These are phyloP conservation scores for Cherax quadricarinatus DNA, from an alignment of 1,140 invertebrate genomes.

Conservation along the genomic window DNA sequence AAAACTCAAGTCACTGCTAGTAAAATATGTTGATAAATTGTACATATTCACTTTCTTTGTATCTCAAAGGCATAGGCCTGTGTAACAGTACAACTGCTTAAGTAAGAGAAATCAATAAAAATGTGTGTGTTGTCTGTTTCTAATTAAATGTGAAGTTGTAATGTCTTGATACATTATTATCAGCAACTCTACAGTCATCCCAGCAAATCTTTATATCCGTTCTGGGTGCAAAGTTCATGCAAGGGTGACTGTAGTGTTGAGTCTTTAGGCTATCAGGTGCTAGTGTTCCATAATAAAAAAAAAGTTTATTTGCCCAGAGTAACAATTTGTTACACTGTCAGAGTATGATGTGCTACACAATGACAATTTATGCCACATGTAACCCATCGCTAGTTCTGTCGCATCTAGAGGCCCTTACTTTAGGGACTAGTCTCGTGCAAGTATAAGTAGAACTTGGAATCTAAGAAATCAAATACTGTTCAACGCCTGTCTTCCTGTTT, in stretches of 20 bases:
- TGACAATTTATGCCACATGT: conserved; percentile 25
- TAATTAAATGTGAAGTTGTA: conserved; percentile 65
- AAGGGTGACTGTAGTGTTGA: conserved; percentile 27
- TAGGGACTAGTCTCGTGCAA: not conserved
- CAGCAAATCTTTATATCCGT: conserved; percentile 47
- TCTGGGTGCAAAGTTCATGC: conserved; percentile 14
- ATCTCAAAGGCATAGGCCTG: conserved; percentile 68
- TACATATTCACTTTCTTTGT: conserved; percentile 65
- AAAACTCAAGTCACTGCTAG: conserved; percentile 60
- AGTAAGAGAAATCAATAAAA: conserved; percentile 68
- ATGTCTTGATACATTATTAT: conserved; percentile 58
- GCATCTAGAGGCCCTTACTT: not conserved
- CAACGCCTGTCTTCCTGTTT: not conserved
- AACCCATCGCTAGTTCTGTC: not conserved
- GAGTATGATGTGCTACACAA: conserved; percentile 47
- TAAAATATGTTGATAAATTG: conserved; percentile 57
- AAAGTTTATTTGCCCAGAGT: conserved; percentile 35
- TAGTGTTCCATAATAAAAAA: conserved; percentile 52
- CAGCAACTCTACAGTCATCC: conserved; percentile 35
- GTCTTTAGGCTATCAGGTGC: conserved; percentile 62
- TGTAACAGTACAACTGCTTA: conserved; percentile 69
- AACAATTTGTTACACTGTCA: conserved; percentile 1
- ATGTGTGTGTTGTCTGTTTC: conserved; percentile 64
- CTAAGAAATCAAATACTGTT: not conserved
- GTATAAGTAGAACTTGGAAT: not conserved